phyloP scores from a whole-genome alignment of 2,797 vertebrate genomes.

The Rhynchotus rufescens region DNA sequence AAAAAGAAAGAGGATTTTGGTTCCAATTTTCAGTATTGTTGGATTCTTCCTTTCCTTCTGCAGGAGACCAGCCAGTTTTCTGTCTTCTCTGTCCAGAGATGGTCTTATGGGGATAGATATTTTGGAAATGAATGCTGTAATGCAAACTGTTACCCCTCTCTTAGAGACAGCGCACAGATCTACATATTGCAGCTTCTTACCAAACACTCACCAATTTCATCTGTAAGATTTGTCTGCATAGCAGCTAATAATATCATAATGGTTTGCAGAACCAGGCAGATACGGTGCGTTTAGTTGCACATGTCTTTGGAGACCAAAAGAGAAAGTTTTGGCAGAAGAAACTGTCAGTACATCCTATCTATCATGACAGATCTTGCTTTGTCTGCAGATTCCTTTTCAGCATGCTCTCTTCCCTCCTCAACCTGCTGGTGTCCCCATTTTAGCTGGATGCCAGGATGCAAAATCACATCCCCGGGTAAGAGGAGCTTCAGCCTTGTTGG shows the following conservation, averaged over 20 bases:
- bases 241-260: not conserved
- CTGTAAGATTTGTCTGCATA: slow-evolving; percentile 38
- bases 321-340: not conserved
- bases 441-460: not conserved
- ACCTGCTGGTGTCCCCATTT: not conserved
- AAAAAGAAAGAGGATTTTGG: not conserved
- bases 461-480: not conserved
- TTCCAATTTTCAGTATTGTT: not conserved
- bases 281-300: slow-evolving; percentile 12
- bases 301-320: not conserved
- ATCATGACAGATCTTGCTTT: not conserved
- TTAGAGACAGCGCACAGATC: slow-evolving; percentile 4
- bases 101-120: not conserved
- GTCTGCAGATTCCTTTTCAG: not conserved
- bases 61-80: not conserved
- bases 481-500: not conserved
- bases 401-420: not conserved
- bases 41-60: not conserved
- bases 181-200: not conserved
- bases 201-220: not conserved
- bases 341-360: not conserved
- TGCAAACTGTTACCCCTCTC: slow-evolving; percentile 3
- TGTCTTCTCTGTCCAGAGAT: slow-evolving; percentile 5
- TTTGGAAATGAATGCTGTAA: not conserved
- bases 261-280: not conserved